Percentiles rank a stretch among this genome's conserved stretches.
phyloP scores from a whole-genome alignment of 2,113 vertebrate genomes.

The Conger conger region DNA sequence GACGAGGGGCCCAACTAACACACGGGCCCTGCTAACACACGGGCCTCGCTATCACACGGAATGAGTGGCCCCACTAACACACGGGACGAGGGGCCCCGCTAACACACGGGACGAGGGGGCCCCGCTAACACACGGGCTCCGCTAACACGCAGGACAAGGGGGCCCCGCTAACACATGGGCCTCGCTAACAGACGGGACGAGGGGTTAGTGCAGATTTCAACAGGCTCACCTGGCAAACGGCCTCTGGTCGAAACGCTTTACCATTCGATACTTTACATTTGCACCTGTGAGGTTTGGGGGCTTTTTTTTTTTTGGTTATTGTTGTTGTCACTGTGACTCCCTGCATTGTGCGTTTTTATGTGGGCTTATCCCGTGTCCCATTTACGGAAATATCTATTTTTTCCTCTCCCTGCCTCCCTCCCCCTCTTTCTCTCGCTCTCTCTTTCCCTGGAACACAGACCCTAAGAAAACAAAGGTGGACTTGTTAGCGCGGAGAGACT shows the following conservation, averaged over 20 bases:
- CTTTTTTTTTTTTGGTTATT: background rate
- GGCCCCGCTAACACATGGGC: no score
- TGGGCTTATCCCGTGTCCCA: background rate
- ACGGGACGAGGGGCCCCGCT: no score
- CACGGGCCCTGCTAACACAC: no score
- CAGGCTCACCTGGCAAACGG: background rate
- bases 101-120: no score
- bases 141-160: no score
- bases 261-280: background rate
- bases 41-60: no score
- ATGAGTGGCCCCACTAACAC: no score
- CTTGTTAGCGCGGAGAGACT: background rate
- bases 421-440: background rate
- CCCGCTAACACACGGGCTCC: no score
- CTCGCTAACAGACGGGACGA: no score
- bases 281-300: background rate
- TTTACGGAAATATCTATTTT: background rate
- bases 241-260: background rate
- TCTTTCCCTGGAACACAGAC: background rate
- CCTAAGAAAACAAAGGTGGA: slow-evolving; percentile 4
- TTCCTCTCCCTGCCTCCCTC: background rate
- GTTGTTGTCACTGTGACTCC: background rate
- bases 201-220: background rate
- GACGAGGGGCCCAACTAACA: no score
- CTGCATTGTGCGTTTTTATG: background rate